These are phyloP conservation scores for Cryptus armator DNA, from an alignment of 2,888 invertebrate species.

Conservation along the genomic window DNA sequence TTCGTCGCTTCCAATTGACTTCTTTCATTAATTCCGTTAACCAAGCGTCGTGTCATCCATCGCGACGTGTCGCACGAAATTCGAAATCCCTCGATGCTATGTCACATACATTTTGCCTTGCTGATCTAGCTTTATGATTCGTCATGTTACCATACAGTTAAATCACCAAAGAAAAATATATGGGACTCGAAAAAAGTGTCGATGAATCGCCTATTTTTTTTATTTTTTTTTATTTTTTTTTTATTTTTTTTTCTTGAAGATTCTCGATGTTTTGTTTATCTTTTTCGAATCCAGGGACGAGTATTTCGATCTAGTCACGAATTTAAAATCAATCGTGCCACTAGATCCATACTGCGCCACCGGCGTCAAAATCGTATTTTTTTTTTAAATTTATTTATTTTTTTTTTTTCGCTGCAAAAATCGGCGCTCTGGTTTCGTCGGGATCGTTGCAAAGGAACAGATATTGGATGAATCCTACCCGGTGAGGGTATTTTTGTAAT, in stretches of 20 bases:
- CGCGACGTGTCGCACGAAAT: neutral
- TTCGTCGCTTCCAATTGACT: neutral
- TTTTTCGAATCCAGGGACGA: conserved; percentile 79
- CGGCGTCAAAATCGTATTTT: conserved; percentile 66
- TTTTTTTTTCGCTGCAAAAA: neutral
- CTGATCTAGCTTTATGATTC: conserved; percentile 85
- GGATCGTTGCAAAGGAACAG: conserved; percentile 65
- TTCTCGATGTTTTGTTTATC: conserved; percentile 35
- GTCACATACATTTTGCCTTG: conserved; percentile 81
- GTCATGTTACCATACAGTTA: conserved; percentile 85
- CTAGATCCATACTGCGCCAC: conserved; percentile 82
- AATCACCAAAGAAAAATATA: conserved; percentile 87
- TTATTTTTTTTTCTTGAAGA: conserved; percentile 28
- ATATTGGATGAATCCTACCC: conserved; percentile 84
- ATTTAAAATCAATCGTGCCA: conserved; percentile 75
- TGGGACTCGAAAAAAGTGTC: conserved; percentile 68
- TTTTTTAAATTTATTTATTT: too few relatives aligned
- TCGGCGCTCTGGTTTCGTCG: neutral
- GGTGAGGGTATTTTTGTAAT: conserved; percentile 79
- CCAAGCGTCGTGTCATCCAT: neutral
- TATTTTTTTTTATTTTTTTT: conserved; percentile 28
- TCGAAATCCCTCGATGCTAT: conserved; percentile 69
- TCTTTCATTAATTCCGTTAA: neutral
- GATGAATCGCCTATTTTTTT: neutral
- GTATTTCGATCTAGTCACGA: conserved; percentile 86